phyloP scores from a whole-genome alignment of 2,113 vertebrate genomes.

The Tenrec ecaudatus region DNA sequence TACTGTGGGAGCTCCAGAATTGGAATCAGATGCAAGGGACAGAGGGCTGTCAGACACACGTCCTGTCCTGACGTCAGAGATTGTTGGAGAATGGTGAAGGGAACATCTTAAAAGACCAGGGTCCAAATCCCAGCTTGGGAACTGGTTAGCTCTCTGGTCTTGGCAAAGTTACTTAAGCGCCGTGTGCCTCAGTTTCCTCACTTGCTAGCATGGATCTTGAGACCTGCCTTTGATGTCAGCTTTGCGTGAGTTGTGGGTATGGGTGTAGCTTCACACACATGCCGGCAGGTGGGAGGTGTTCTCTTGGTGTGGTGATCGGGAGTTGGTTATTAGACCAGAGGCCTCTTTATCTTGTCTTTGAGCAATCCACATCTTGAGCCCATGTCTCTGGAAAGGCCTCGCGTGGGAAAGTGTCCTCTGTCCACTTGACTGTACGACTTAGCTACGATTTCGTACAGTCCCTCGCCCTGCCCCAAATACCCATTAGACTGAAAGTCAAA shows the following conservation, averaged over 20 bases:
- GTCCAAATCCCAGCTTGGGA: background rate
- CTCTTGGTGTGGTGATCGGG: too few relatives aligned
- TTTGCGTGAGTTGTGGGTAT: fast-evolving
- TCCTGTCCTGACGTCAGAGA: background rate
- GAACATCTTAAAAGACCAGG: background rate
- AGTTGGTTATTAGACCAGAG: fast-evolving
- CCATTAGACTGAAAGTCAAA: background rate
- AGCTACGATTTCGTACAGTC: background rate
- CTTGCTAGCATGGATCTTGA: too few relatives aligned
- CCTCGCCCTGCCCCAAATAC: background rate
- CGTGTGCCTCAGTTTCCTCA: background rate
- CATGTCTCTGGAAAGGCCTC: too few relatives aligned
- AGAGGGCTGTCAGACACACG: background rate
- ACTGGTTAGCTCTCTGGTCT: too few relatives aligned
- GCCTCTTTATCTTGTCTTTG: fast-evolving
- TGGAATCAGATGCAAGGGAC: background rate
- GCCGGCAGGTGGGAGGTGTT: background rate
- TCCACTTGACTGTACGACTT: too few relatives aligned
- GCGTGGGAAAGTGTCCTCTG: too few relatives aligned
- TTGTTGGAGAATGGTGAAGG: background rate
- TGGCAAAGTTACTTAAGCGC: background rate
- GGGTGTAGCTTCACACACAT: background rate
- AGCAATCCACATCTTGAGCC: too few relatives aligned
- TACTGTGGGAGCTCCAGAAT: background rate
- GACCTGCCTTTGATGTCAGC: too few relatives aligned